Evolutionary conservation across 2,113 vertebrate species (phyloP), one percentile per base, ranked within the genome.

Genomic region (Cariama cristata): DNA sequence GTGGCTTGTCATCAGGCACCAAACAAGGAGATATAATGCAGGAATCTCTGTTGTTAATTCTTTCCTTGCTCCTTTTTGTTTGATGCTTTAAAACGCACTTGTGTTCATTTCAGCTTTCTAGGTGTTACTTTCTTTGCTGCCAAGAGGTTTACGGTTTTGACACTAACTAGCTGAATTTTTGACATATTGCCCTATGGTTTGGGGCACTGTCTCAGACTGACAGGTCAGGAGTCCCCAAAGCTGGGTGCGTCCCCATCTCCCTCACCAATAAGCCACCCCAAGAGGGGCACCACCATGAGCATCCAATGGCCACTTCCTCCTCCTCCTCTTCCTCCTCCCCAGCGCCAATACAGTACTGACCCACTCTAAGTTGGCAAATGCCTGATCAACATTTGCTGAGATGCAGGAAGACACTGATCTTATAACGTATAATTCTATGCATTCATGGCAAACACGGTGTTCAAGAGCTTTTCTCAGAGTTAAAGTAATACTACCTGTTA

Each of bases 381-480:
- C 44, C 40, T 64, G 47, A 35, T 85, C 71, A 94, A 27, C 21
- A 27, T 94, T 95, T 94, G 40, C 77, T 1, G 7, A 75, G 5
- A 21, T 72, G 56, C 67, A 66, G n/a, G 62, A 79, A 64, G 58
- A 40, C 60, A 80, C 35, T 53, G 33, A 50, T 60, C 13, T 88
- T 86, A 18, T 49, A 91, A 80, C 5, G 14, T 72, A 40, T 85
- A 67, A n/a, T 52, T 96, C 73, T 40, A 55, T 47, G 53, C n/a
- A 59, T 89, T 95, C 72, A 77, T 58, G 72, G 35, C 18, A 86
- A 91, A 81, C 33, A 62, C 0, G 3, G 32, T 91, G 85, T 91
- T 97, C 93, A 84, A 97, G 92, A 97, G 74, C 67, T 96, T 97
- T 83, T 91, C 59, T 18, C 8, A 23, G 88, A 92, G 79, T 58